Base-by-base conservation (phyloP, 2,113 vertebrate genomes). In the Aegotheles bennettii region DNA sequence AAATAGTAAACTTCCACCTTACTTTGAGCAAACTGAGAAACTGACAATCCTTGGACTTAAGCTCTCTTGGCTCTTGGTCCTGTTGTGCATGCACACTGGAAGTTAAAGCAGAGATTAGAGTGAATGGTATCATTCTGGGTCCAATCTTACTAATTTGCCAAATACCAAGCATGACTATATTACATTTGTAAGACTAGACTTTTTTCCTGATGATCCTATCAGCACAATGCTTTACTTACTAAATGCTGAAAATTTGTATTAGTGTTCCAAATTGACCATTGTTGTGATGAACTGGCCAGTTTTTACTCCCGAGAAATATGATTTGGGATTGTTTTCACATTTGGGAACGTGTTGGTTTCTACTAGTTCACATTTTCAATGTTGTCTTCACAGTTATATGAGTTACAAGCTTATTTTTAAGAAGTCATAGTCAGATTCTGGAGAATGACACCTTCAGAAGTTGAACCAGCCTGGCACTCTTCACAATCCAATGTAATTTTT, bases 381-480 rank as follows among this genome's bases (percentile, higher is more conserved):
- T 97, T 96, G 84, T 96, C 84, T 95, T 96, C 86, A 93, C 86
- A 95, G 92, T 75, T 96, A 53, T 31, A 43, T 11, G 53, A 89
- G 80, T 65, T 84, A 78, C 73, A 94, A 63, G 73, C 73, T 90
- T 94, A 89, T 95, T 96, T 97, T 95, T 93, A 88, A 96, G 92
- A 91, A 84, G 69, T 82, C 86, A 45, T 71, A 95, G 83, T 95
- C 60, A 90, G 35, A 92, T 94, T 89, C 88, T 15, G 16, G 40
- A 79, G 83, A 93, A 94, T 78, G 92, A 89, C 88, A 92, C 94
- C 83, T 93, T 92, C 92, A 84, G 83, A 93, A 93, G 84, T 65
- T 92, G 29, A 86, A 69, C 43, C 53, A 54, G 93, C 68, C 80
- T 95, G 82, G 51, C 80, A 65, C 38, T 91, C 81, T 80, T 87